phyloP scores from a whole-genome alignment of 92 coral and sea anemone genomes.

The Anthopleura xanthogrammica region DNA sequence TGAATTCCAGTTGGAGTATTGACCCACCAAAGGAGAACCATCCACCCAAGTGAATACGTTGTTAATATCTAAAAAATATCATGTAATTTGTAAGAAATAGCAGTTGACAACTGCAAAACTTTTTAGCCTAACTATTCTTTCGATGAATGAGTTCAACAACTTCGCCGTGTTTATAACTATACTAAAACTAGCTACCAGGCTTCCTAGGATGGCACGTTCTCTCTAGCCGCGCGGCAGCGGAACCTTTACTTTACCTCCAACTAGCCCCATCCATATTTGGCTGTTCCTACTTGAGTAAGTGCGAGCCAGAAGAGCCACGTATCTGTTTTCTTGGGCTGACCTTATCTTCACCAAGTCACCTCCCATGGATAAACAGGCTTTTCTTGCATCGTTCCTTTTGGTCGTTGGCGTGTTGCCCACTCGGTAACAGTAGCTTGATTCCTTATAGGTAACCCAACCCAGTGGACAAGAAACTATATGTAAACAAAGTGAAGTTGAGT shows the following conservation, averaged over 20 bases:
- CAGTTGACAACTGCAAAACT: too few relatives aligned
- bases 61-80: background rate
- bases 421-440: conserved; percentile 9
- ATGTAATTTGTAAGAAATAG: too few relatives aligned
- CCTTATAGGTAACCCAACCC: conserved; percentile 9
- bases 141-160: too few relatives aligned
- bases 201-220: too few relatives aligned
- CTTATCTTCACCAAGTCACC: conserved; percentile 21
- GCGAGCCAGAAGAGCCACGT: background rate
- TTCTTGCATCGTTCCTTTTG: background rate
- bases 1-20: background rate
- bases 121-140: too few relatives aligned
- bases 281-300: background rate
- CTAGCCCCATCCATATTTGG: background rate
- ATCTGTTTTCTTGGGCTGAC: conserved; percentile 7
- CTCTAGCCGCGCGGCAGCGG: too few relatives aligned
- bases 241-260: background rate
- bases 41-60: conserved; percentile 8
- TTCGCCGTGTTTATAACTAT: too few relatives aligned
- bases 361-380: conserved; percentile 12
- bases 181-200: too few relatives aligned
- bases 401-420: background rate
- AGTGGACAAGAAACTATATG: background rate
- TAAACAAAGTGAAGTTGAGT: too few relatives aligned
- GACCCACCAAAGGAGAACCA: background rate